Evolutionary conservation across 2,888 invertebrate genomes (phyloP).

Genomic region (Achlya flavicornis): DNA sequence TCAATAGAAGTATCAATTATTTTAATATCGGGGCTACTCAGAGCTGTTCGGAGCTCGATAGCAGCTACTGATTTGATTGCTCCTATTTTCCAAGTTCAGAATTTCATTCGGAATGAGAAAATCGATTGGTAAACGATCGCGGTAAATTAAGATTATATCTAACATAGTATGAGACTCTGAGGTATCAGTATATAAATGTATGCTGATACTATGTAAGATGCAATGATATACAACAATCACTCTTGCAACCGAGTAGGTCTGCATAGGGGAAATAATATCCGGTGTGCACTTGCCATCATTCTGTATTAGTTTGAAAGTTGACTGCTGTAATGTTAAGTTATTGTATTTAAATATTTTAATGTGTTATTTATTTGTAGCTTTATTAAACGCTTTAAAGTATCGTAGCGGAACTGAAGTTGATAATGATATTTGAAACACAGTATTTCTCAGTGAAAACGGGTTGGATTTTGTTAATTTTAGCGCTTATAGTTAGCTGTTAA

Average conservation of each 20-base stretch:
- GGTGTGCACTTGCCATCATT: constrained; percentile 40
- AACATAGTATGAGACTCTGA: too few species aligned
- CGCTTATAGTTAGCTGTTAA: constrained; percentile 56
- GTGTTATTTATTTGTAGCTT: constrained; percentile 84
- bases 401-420: constrained; percentile 61
- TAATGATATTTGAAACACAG: constrained; percentile 54
- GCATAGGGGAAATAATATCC: constrained; percentile 29
- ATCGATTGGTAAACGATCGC: too few species aligned
- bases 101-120: too few species aligned
- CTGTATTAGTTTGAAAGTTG: constrained; percentile 73
- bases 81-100: too few species aligned
- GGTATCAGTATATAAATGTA: too few species aligned
- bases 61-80: too few species aligned
- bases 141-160: too few species aligned
- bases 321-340: constrained; percentile 81
- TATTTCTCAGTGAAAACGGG: constrained; percentile 72
- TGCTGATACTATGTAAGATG: too few species aligned
- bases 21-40: not conserved
- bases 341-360: constrained; percentile 82
- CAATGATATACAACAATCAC: too few species aligned
- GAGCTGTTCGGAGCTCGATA: too few species aligned
- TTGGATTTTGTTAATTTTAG: constrained; percentile 62
- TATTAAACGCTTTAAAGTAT: constrained; percentile 75
- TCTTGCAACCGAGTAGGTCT: too few species aligned
- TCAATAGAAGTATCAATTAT: constrained; percentile 19